A percentile compares a stretch with the other conserved stretches of the same genome.
These are phyloP conservation scores for Aelia acuminata DNA, from an alignment of 2,888 invertebrate genomes.

Conservation along the genomic window DNA sequence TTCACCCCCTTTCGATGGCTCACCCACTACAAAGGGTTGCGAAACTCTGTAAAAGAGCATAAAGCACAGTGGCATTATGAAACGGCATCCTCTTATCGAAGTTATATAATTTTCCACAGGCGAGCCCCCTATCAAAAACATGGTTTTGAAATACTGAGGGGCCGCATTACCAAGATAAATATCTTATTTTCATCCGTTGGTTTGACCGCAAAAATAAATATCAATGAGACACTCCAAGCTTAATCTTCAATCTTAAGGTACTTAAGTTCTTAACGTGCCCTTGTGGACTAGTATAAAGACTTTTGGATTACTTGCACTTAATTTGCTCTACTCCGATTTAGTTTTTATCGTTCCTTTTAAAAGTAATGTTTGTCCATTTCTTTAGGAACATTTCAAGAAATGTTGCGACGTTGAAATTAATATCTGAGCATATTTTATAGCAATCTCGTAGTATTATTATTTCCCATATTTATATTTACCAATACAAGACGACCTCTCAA, in stretches of 20 bases:
- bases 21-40: slow-evolving; percentile 23
- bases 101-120: background rate
- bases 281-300: background rate
- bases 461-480: no score
- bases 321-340: background rate
- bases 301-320: background rate
- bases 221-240: background rate
- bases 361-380: background rate
- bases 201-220: background rate
- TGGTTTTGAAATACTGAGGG: background rate
- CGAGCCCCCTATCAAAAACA: background rate
- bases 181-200: background rate
- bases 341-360: background rate
- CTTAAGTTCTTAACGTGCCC: background rate
- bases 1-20: background rate
- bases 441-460: background rate
- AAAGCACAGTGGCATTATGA: slow-evolving; percentile 40
- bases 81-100: background rate
- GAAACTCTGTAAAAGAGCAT: slow-evolving; percentile 29
- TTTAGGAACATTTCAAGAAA: background rate
- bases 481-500: no score
- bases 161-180: background rate
- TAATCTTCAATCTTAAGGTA: background rate
- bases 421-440: background rate
- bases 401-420: background rate